Conservation (phyloP, 2,888 invertebrate genomes). For the Salticus scenicus region DNA sequence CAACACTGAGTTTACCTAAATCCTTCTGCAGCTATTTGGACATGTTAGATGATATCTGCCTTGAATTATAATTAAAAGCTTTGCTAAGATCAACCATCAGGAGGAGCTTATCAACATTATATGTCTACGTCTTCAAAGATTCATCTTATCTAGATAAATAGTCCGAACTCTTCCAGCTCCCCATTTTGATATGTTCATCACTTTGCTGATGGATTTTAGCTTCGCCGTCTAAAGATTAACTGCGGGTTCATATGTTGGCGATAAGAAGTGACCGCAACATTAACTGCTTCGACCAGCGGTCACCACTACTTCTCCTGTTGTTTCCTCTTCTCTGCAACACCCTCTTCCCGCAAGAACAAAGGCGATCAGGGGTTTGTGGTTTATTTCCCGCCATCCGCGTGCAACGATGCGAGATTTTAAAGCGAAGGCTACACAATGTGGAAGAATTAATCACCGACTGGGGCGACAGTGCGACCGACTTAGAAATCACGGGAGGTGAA, state of each 20-base stretch:
- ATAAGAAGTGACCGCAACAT: constrained; percentile 2
- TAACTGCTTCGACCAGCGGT: constrained; percentile 1
- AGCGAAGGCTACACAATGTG: background rate
- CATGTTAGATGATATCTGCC: no score
- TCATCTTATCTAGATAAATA: background rate
- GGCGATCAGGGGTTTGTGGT: background rate
- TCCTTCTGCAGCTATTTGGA: no score
- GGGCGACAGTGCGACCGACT: constrained; percentile 1
- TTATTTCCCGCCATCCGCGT: background rate
- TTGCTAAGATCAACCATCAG: background rate
- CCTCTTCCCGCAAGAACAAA: background rate
- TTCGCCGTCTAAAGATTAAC: background rate
- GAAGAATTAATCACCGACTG: background rate
- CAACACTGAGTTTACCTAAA: no score
- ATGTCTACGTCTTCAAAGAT: background rate
- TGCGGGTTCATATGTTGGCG: background rate
- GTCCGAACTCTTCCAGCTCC: background rate
- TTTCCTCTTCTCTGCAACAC: background rate
- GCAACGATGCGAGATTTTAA: constrained; percentile 2
- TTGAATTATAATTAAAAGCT: background rate
- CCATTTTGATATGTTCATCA: background rate
- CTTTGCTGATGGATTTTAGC: background rate
- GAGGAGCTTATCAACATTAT: background rate
- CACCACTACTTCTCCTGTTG: background rate
- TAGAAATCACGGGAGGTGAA: background rate